Percentiles rank a stretch among this genome's conserved stretches.
These are phyloP conservation scores for Lota lota DNA, from an alignment of 2,113 vertebrate species.

Conservation along the genomic window DNA sequence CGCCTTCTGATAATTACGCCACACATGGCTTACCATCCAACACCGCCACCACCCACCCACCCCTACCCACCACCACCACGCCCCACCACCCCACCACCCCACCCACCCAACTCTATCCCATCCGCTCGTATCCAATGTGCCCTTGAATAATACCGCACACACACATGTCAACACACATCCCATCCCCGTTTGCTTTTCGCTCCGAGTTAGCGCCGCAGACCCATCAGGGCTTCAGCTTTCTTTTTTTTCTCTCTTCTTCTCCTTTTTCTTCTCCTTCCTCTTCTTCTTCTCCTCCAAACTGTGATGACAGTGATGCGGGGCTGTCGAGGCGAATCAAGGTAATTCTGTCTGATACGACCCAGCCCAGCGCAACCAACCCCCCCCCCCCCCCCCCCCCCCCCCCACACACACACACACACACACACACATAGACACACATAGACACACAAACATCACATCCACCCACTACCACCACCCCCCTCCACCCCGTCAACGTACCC, in stretches of 20 bases:
- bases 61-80: neutral
- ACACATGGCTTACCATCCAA: conserved; percentile 52
- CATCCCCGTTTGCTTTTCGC: conserved; percentile 61
- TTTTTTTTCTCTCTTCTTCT: no score
- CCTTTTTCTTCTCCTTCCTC: no score
- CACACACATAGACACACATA: no score
- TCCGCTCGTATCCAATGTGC: conserved; percentile 69
- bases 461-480: neutral
- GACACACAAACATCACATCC: no score
- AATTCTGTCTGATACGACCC: conserved; percentile 64
- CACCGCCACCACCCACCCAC: neutral
- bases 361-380: neutral
- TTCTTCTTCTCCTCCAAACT: no score
- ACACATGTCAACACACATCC: conserved; percentile 71
- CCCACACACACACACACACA: conserved; percentile 1
- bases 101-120: neutral
- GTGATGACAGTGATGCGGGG: conserved; percentile 75
- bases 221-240: conserved; percentile 55
- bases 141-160: conserved; percentile 70
- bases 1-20: conserved; percentile 55
- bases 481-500: neutral
- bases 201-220: conserved; percentile 71
- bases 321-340: conserved; percentile 76
- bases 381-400: neutral
- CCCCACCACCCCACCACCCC: neutral